These are phyloP conservation scores for Nerophis ophidion DNA, from an alignment of 2,113 vertebrate genomes.

Conservation along the genomic window DNA sequence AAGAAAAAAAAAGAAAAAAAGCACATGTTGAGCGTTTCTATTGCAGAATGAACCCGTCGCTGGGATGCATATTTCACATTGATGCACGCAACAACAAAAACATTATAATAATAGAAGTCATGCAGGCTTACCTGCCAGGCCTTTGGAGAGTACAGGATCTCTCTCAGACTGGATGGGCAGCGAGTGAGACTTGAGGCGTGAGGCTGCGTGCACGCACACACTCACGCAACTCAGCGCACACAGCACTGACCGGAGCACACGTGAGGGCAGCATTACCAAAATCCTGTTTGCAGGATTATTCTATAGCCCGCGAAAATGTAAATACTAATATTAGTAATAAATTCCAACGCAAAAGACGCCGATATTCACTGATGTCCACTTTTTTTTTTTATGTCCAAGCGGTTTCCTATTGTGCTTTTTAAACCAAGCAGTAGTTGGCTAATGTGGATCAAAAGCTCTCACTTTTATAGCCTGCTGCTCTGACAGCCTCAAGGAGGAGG, in stretches of 20 bases:
- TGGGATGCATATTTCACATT: neutral
- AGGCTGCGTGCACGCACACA: conserved; percentile 46
- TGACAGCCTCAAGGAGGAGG: conserved; percentile 53
- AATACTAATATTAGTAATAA: neutral
- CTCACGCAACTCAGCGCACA: conserved; percentile 63
- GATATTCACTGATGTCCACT: neutral
- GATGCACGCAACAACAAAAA: too few relatives aligned
- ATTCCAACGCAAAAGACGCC: neutral
- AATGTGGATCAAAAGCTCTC: conserved; percentile 40
- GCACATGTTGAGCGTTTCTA: conserved; percentile 56
- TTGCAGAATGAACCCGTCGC: conserved; percentile 1
- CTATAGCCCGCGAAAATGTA: neutral
- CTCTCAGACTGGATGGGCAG: conserved; percentile 83
- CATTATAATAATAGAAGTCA: neutral
- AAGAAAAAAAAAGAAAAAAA: neutral
- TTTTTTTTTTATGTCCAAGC: neutral
- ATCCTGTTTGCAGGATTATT: neutral
- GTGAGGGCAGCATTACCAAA: conserved; percentile 56
- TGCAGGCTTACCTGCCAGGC: conserved; percentile 72
- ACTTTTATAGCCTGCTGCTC: conserved; percentile 64
- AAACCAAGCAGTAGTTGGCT: neutral
- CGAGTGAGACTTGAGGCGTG: conserved; percentile 69
- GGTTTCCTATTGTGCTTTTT: neutral
- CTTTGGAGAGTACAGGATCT: conserved; percentile 77
- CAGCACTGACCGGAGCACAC: conserved; percentile 50